Evolutionary conservation across 2,113 vertebrate species (phyloP), one percentile per base, ranked within the genome.

Genomic region (Poeciliopsis retropinna): DNA sequence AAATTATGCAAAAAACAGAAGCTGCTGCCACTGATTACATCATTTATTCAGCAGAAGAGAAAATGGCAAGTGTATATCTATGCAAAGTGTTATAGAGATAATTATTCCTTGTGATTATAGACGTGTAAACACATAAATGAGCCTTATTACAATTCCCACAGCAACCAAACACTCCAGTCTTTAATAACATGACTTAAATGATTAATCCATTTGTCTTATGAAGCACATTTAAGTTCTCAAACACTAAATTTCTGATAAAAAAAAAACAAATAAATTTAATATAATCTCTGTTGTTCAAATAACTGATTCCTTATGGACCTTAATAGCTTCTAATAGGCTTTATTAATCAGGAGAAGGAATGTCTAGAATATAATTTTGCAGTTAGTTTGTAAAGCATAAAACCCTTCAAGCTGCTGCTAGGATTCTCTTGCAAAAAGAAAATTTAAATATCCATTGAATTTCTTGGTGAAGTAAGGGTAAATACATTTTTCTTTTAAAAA

Each of bases 31-130:
- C 44, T 80, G 57, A 86, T 81, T 60, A 78, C 47, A 70, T 76
- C 63, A 71, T 25, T 51, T 60, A 64, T 32, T 83, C 65, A 79
- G 28, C 75, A 15, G 44, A 27, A 67, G 47, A 64, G 65, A 72
- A 79, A 79, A 72, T 70, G 74, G 67, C n/a, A 76, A 30, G 41
- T 80, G 32, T 76, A 72, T 81, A 70, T 88, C 57, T 79, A 73
- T 57, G 54, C 30, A n/a, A 22, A 70, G 5, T 61, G 22, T 1
- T 29, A 29, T 60, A 60, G 2, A 29, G 67, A 75, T 31, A 13
- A 41, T 63, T 31, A 14, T 44, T n/a, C n/a, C 27, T 29, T 62
- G 19, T 67, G 47, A 71, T 27, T 67, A 47, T 37, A 71, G 32
- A 77, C 15, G 1, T 44, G 19, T 25, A 30, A 63, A 30, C 29